Base-by-base conservation (phyloP, 2,888 invertebrate species). In the Parnassius orleans region DNA sequence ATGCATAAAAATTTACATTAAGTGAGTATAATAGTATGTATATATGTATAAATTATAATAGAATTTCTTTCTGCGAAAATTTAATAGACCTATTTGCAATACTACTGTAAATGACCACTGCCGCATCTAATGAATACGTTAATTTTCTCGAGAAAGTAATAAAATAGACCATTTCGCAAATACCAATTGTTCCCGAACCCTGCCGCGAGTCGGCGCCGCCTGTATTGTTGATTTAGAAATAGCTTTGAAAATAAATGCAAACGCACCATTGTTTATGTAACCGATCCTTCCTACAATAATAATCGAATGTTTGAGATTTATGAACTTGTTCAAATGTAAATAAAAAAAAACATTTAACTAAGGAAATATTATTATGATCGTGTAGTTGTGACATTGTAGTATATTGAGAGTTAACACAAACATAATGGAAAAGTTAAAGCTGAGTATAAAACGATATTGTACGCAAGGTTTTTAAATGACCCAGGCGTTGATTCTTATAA, bases 281-380 rank as follows among this genome's bases (percentile, higher is more conserved):
- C 58, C 64, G 63, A 69, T 66, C 65, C 68, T 66, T 65, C 66
- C 48, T 68, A 69, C 63, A 67, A 66, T 66, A 69, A 69, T 65
- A 65, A 57, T 64, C 56, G 43, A 48, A 53, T 53, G 53, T 58
- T 54, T 41, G 5, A 33, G 33, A 33, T 33, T 33, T 33, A 33
- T 33, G 33, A 33, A 33, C 33, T 33, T 33, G 33, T 33, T 33
- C 33, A 33, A 33, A 7, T 33, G 33, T 33, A 33, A 33, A 33
- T 33, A 33, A 33, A 33, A 33, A 33, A 33, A 33, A 33, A 33
- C 33, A 5, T 7, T 33, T n/a, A n/a, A n/a, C 33, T 7, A 33
- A 33, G 33, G 33, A 33, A 33, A 33, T 33, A 33, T 7, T 33
- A 33, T 33, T 33, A 33, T 5, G 33, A 33, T 33, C 33, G 33